Evolutionary conservation across 2,797 vertebrate genomes (phyloP), one percentile per base, ranked within the genome.

Genomic region (Acrossocheilus fasciatus): DNA sequence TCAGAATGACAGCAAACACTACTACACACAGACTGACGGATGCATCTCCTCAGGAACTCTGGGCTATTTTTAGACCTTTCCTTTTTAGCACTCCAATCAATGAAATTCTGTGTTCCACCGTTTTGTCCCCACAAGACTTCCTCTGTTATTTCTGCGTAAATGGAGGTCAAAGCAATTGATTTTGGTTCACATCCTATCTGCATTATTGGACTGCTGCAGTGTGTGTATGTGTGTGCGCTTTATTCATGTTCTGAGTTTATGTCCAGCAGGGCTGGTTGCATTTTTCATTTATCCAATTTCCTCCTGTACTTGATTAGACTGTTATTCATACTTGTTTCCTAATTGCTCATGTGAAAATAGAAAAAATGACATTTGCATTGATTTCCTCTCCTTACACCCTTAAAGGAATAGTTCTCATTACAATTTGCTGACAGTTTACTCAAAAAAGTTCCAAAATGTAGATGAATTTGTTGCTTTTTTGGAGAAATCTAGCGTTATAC

Each of bases 241-340:
- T 39, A 70, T 86, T 70, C 34, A 64, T 57, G 76, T 68, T 81
- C 54, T 76, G 43, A 76, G 77, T 83, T 83, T 80, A 84, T 73
- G 47, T 85, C 70, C 68, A 81, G 30, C 84, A 68, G 64, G 52
- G 50, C 59, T 36, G 73, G 14, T 70, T 79, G 59, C 82, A 87
- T 87, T 88, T 81, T 79, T 83, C 73, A 88, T 84, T 70, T 47
- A 64, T 72, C 76, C 45, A 39, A 82, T 87, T 82, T 70, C 59
- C 59, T 57, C 3, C 30, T 57, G 78, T 30, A 59, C 78, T 82
- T 54, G 73, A 76, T 76, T 88, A 81, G 50, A 50, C 12, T 68
- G 36, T 43, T 39, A 69, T 64, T 73, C 14, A 82, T 39, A 64
- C 47, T 74, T 74, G 77, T 39, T 64, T 62, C 36, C 45, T 83